Evolutionary conservation across 2,888 invertebrate genomes (phyloP), one percentile per base, ranked within the genome.

Genomic region (Malthinus flaveolus): DNA sequence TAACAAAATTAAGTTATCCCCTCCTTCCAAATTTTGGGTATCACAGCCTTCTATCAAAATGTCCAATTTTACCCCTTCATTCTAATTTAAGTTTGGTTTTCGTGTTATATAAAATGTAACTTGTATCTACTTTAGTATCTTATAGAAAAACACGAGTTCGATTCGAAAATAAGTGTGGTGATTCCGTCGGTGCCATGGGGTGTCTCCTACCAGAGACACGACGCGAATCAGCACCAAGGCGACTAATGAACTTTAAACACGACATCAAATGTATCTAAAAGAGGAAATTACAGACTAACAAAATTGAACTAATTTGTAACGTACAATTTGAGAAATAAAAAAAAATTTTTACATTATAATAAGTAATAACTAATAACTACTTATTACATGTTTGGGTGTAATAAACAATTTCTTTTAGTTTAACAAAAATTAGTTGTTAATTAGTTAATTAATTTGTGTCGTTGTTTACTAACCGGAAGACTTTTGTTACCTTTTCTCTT

Each of bases 121-220:
- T 62, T 57, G 58, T 66, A 66, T 65, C 65, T 65, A 58, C 61
- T 66, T 63, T 59, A 71, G 71, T 70, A 72, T 73, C 73, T 65
- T 68, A 67, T 63, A 67, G 65, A 56, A 67, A 67, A 73, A 75
- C 73, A 73, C 71, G 69, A 70, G 71, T 74, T 75, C 73, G 72
- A 72, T 75, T 76, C 67, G 69, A 73, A 75, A 77, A 77, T 75
- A 75, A 75, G 70, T 69, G 68, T 71, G 70, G 75, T 73, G 75
- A 77, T 76, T 77, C 75, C 23, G 23, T 23, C 74, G 75, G 77
- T 77, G 76, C 76, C 77, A 76, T 67, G 74, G 75, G 77, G 78
- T 77, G 77, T 77, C 76, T 75, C 75, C 72, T 72, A 70, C 72
- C 66, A 66, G 68, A 64, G 61, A 65, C 60, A 65, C 56, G 61